These are phyloP conservation scores for Actinopyga echinites DNA, from an alignment of 53 echinoderm and acorn worm genomes.

Conservation along the genomic window DNA sequence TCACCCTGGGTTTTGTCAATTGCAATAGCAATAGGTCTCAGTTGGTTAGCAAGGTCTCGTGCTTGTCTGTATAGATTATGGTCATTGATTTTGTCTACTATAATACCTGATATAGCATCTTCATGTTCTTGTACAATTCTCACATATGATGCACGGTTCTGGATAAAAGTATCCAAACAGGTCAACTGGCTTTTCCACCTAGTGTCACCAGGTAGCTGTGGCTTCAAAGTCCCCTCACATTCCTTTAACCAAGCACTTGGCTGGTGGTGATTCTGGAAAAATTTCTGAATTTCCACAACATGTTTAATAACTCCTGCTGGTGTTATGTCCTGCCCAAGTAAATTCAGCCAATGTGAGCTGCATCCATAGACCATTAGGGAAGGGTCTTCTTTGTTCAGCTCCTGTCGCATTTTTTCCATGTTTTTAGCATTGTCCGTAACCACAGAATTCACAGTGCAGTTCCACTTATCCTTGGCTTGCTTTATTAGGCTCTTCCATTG, in stretches of 20 bases:
- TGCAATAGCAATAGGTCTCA: constrained; percentile 18
- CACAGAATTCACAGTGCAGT: constrained; percentile 2
- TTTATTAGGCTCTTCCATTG: neutral
- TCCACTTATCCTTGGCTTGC: neutral
- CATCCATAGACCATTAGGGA: constrained; percentile 17
- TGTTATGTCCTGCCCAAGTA: constrained; percentile 4
- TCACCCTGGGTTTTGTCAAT: constrained; percentile 27
- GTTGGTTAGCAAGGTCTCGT: neutral
- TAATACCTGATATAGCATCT: neutral
- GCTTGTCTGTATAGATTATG: neutral
- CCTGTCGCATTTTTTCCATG: neutral
- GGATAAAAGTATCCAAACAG: constrained; percentile 37
- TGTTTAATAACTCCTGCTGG: neutral
- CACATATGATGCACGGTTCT: neutral
- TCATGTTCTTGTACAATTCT: constrained; percentile 20
- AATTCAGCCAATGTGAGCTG: constrained; percentile 35
- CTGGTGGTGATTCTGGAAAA: constrained; percentile 30
- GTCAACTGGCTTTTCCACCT: constrained; percentile 46
- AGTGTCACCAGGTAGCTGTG: constrained; percentile 45
- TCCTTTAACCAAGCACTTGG: constrained; percentile 11
- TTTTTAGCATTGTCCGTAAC: constrained; percentile 29
- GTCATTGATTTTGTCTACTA: constrained; percentile 17
- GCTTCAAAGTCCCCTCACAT: constrained; percentile 21
- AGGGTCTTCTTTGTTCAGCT: constrained; percentile 6
- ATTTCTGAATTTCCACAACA: constrained; percentile 9